Evolutionary conservation across 2,113 vertebrate genomes (phyloP).

Genomic region (Saccopteryx leptura): DNA sequence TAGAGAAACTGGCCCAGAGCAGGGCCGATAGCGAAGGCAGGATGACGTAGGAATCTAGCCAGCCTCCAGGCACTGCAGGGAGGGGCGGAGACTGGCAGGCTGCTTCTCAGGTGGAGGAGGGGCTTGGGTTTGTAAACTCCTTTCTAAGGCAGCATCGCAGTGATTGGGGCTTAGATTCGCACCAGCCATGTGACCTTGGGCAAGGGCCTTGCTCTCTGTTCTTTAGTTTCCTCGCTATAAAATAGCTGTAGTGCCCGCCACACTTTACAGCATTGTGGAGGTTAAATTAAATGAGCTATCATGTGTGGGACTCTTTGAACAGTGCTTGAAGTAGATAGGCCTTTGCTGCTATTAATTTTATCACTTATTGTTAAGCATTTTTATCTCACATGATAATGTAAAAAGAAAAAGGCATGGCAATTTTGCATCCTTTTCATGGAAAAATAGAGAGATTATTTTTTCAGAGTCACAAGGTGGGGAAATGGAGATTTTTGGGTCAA

Average conservation of each 20-base stretch:
- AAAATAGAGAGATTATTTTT: conserved; percentile 51
- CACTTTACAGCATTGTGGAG: background rate
- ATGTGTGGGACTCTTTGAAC: background rate
- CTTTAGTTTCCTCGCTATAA: background rate
- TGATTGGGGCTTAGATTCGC: background rate
- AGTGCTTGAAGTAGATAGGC: background rate
- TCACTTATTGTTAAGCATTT: conserved; percentile 61
- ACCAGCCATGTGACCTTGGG: background rate
- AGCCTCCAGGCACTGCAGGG: background rate
- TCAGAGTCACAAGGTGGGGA: background rate
- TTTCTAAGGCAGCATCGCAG: background rate
- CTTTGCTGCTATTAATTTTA: conserved; percentile 22
- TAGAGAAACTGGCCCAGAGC: background rate
- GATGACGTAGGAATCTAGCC: background rate
- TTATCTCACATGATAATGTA: background rate
- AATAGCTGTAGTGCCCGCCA: background rate
- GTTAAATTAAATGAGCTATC: background rate
- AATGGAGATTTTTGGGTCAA: background rate
- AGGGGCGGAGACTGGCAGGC: background rate
- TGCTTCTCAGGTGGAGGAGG: background rate
- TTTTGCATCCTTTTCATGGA: conserved; percentile 37
- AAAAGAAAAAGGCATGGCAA: conserved; percentile 33
- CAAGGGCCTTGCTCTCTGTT: background rate
- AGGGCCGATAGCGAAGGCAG: background rate
- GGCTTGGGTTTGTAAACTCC: background rate